Evolutionary conservation across 2,797 vertebrate species (phyloP), one percentile per base, ranked within the genome.

Genomic region (Leuciscus waleckii): DNA sequence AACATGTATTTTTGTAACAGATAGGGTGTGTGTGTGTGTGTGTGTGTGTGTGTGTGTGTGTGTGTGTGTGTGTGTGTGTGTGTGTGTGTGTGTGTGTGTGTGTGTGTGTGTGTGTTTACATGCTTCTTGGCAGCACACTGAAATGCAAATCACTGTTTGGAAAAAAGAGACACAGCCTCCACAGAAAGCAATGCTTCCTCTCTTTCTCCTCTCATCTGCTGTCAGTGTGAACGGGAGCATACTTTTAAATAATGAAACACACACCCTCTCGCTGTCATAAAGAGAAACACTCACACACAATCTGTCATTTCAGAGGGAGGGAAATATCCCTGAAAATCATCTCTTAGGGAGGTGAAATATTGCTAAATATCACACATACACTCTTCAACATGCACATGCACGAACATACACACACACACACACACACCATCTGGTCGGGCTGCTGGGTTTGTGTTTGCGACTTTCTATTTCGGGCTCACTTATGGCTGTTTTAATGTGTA

Each of bases 271-370:
- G 58, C 81, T 89, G 80, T 87, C 87, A 49, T 83, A 83, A 88
- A 90, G 77, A 87, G 54, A 88, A 84, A 81, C 89, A 87, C 83
- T 85, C 85, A 84, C 87, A 88, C 73, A 86, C 83, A 90, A 84
- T 90, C 89, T 90, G 89, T 87, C 84, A 88, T 88, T 90, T 84
- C 84, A 87, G 56, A 86, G 84, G 89, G 84, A 87, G 87, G 87
- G 89, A 88, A 75, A 87, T 87, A 90, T 88, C 89, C 87, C 88
- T 87, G 89, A 87, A 87, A 88, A 88, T 87, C 68, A 81, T 87
- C 81, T 86, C 81, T 84, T 41, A 86, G 87, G 89, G 89, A 82
- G 85, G 85, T 88, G 85, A 87, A 87, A 87, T 85, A 87, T 63
- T 19, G 73, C 78, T 86, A 87, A 90, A 90, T 87, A 84, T 88